phyloP scores from a whole-genome alignment of 2,113 vertebrate species.

The Alexandromys fortis region DNA sequence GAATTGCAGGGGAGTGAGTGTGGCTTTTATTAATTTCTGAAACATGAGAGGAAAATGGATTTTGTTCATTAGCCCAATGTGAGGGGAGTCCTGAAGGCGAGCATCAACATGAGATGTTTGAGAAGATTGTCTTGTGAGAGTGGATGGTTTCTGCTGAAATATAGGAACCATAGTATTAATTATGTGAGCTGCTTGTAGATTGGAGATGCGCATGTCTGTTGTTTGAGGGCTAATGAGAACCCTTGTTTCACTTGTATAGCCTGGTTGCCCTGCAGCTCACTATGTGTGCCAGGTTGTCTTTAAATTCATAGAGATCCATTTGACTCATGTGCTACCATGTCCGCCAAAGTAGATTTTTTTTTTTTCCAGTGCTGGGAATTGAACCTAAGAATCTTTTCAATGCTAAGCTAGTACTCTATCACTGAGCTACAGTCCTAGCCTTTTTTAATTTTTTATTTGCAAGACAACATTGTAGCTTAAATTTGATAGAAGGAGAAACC shows the following conservation, averaged over 20 bases:
- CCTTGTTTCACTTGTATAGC: not conserved
- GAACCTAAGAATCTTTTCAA: not conserved
- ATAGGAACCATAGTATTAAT: not conserved
- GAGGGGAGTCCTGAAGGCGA: not conserved
- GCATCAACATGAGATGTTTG: not conserved
- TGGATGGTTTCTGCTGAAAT: not conserved
- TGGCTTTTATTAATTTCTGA: not conserved
- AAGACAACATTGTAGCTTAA: not conserved
- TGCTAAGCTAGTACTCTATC: not conserved
- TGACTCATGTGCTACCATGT: not conserved
- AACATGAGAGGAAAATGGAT: constrained; percentile 14
- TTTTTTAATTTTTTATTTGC: constrained; percentile 4
- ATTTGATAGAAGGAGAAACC: not conserved
- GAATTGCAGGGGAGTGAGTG: not conserved
- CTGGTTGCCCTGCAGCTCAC: not conserved
- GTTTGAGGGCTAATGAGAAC: constrained; percentile 7
- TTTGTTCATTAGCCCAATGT: not conserved
- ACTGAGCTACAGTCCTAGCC: not conserved
- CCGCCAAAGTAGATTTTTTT: not conserved
- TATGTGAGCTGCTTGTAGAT: not conserved
- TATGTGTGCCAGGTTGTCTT: not conserved
- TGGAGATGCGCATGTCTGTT: not conserved
- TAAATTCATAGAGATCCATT: not conserved
- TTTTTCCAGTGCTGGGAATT: not conserved
- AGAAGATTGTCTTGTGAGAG: not conserved